phyloP scores from a whole-genome alignment of 1,140 invertebrate species.

The Metaphire vulgaris region DNA sequence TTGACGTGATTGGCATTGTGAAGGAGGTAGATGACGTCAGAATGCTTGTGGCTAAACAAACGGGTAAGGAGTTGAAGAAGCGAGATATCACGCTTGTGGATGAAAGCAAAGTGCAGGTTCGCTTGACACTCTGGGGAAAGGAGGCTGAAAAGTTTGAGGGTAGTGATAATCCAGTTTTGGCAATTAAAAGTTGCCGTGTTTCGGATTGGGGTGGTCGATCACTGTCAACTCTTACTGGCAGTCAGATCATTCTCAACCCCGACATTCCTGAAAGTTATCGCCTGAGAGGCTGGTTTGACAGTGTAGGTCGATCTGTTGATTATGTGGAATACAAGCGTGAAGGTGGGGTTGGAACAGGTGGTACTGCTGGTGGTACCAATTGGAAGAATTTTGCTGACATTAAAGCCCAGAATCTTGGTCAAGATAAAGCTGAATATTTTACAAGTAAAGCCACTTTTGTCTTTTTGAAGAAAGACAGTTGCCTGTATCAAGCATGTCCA shows the following conservation, averaged over 20 bases:
- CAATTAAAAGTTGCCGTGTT: conserved; percentile 65
- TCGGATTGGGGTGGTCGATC: conserved; percentile 39
- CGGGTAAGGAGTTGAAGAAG: conserved; percentile 78
- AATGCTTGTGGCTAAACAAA: conserved; percentile 64
- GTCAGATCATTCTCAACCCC: conserved; percentile 66
- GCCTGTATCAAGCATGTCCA: conserved; percentile 83
- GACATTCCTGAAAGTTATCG: conserved; percentile 78
- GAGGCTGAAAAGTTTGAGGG: conserved; percentile 76
- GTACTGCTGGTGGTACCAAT: background rate
- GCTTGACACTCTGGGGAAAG: conserved; percentile 56
- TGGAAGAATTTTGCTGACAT: conserved; percentile 69
- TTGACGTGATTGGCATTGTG: conserved; percentile 67
- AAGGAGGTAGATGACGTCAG: conserved; percentile 67
- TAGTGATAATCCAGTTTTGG: conserved; percentile 68
- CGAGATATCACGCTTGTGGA: conserved; percentile 83
- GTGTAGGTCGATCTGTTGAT: conserved; percentile 55
- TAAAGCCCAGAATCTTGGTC: conserved; percentile 55
- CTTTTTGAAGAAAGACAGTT: conserved; percentile 68
- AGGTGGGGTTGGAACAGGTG: conserved; percentile 5
- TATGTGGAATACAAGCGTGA: conserved; percentile 33
- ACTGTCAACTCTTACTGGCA: conserved; percentile 43
- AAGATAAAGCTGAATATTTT: conserved; percentile 73
- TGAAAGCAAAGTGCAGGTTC: conserved; percentile 69
- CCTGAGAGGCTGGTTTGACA: conserved; percentile 83
- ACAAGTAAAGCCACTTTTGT: conserved; percentile 64